Percentiles rank a stretch among this genome's conserved stretches.
phyloP scores from a whole-genome alignment of 2,888 invertebrate genomes.

The Dynastes maya region DNA sequence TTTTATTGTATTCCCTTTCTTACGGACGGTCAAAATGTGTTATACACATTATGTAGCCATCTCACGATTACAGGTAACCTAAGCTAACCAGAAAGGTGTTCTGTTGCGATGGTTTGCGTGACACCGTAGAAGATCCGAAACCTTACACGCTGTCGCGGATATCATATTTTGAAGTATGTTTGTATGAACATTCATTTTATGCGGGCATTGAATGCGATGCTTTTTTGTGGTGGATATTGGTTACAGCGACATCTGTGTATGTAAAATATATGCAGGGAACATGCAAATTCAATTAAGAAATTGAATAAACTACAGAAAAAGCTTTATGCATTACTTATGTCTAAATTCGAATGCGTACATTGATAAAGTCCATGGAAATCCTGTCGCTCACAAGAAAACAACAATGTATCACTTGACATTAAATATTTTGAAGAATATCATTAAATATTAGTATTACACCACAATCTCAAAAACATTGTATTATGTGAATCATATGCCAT shows the following conservation, averaged over 20 bases:
- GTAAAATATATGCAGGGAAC: background rate
- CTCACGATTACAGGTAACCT: slow-evolving; percentile 5
- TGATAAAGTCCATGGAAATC: too few species aligned
- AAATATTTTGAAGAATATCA: too few species aligned
- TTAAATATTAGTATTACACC: too few species aligned
- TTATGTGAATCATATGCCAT: too few species aligned
- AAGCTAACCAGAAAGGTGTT: slow-evolving; percentile 12
- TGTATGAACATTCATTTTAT: slow-evolving; percentile 6
- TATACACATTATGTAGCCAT: background rate
- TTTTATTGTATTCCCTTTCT: background rate
- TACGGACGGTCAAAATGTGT: background rate
- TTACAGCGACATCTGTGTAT: background rate
- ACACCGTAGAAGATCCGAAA: slow-evolving; percentile 22
- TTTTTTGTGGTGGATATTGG: slow-evolving; percentile 6
- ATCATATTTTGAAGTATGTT: slow-evolving; percentile 24
- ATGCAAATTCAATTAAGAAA: background rate
- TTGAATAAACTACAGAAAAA: background rate
- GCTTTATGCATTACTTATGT: too few species aligned
- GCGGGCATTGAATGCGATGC: background rate
- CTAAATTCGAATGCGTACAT: too few species aligned
- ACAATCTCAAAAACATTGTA: too few species aligned
- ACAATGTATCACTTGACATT: too few species aligned
- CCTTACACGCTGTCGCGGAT: slow-evolving; percentile 12
- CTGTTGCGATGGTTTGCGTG: slow-evolving; percentile 19
- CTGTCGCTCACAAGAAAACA: too few species aligned